Conservation (phyloP, 2,113 vertebrate species). For the Trichomycterus rosablanca region DNA sequence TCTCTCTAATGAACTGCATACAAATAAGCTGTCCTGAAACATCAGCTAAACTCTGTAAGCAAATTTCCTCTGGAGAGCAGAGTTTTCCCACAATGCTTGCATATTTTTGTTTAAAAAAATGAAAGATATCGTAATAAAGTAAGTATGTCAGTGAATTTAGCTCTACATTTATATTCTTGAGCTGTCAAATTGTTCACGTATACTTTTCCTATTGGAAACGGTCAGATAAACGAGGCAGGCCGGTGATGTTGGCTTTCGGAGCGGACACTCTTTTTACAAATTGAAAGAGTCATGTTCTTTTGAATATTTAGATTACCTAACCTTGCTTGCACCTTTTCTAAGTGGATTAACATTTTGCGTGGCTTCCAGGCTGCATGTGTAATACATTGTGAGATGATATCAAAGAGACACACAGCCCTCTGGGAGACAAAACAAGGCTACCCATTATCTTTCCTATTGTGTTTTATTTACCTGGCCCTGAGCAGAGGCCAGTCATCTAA, state of each 20-base stretch:
- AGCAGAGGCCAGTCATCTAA: slow-evolving; percentile 40
- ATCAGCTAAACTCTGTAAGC: slow-evolving; percentile 35
- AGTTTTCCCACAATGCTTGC: too few relatives aligned
- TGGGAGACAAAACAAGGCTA: slow-evolving; percentile 44
- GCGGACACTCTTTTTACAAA: slow-evolving; percentile 7
- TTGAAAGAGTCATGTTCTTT: slow-evolving; percentile 16
- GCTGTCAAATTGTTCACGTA: neutral
- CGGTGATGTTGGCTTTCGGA: neutral
- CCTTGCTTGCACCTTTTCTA: slow-evolving; percentile 40
- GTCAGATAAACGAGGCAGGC: neutral
- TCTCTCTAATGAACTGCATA: slow-evolving; percentile 33
- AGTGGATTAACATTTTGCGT: slow-evolving; percentile 51
- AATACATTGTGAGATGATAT: slow-evolving; percentile 48
- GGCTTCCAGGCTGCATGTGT: slow-evolving; percentile 41
- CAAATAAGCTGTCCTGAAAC: slow-evolving; percentile 27
- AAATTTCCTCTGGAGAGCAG: slow-evolving; percentile 11
- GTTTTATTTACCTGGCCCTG: slow-evolving; percentile 39
- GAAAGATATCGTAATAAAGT: slow-evolving; percentile 19
- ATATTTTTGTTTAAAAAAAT: neutral
- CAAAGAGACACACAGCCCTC: slow-evolving; percentile 43
- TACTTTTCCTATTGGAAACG: neutral
- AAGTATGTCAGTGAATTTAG: slow-evolving; percentile 17
- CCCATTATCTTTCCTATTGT: slow-evolving; percentile 46
- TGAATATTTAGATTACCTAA: slow-evolving; percentile 52
- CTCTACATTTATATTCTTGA: slow-evolving; percentile 18